Conservation (phyloP, 2,113 vertebrate species). For the Pipra filicauda region DNA sequence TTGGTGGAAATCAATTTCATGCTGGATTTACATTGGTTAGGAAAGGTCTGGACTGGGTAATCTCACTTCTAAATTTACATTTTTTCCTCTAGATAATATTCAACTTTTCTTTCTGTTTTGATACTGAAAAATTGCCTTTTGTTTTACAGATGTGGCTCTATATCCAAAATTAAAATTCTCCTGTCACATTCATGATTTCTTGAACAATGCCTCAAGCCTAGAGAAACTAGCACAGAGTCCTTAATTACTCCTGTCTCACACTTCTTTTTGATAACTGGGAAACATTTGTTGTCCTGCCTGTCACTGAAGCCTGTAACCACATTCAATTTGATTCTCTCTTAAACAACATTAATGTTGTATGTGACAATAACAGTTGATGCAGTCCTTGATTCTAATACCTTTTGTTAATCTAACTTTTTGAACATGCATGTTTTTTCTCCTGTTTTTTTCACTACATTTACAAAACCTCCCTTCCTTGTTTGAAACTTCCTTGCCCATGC, state of each 20-base stretch:
- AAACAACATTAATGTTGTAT: neutral
- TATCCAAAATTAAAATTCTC: neutral
- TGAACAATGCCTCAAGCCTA: neutral
- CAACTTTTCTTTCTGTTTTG: neutral
- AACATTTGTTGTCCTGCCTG: neutral
- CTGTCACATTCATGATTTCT: neutral
- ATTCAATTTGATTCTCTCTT: neutral
- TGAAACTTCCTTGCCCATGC: neutral
- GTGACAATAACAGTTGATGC: neutral
- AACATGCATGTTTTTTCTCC: neutral
- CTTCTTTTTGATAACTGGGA: constrained; percentile 2
- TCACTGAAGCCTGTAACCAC: neutral
- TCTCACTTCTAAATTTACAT: neutral
- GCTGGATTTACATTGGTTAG: neutral
- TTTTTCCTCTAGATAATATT: neutral
- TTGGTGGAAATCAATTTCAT: neutral
- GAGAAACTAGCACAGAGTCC: neutral
- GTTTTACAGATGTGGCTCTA: neutral
- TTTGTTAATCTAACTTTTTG: neutral
- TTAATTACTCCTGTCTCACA: constrained; percentile 23
- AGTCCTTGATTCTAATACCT: neutral
- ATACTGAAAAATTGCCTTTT: neutral
- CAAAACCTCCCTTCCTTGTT: neutral
- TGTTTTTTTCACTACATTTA: neutral
- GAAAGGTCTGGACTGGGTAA: neutral